Percentiles rank a stretch among this genome's conserved stretches.
Conservation (phyloP, 2,888 invertebrate species). For the Hemicrepidius hirtus region DNA sequence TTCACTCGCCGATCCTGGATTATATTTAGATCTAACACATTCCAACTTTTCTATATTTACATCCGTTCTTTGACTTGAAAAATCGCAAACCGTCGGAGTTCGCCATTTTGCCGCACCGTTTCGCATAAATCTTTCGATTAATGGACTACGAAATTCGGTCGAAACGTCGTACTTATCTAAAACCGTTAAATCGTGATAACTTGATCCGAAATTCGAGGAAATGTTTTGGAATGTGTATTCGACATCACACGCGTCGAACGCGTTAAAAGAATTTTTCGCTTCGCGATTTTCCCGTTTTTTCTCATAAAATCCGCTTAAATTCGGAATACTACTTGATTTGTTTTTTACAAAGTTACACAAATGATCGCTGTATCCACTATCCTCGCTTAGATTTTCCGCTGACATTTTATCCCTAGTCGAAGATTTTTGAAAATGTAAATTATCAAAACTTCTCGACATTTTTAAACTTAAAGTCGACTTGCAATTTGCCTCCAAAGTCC, state of each 20-base stretch:
- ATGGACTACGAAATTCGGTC: slow-evolving; percentile 58
- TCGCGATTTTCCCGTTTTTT: slow-evolving; percentile 59
- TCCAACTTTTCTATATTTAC: slow-evolving; percentile 66
- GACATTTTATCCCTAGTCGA: slow-evolving; percentile 75
- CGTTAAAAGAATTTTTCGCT: slow-evolving; percentile 55
- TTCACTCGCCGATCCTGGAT: slow-evolving; percentile 68
- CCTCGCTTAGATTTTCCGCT: slow-evolving; percentile 86
- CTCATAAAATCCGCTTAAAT: slow-evolving; percentile 64
- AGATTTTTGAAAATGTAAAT: slow-evolving; percentile 60
- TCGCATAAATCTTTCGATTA: slow-evolving; percentile 65
- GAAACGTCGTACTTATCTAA: slow-evolving; percentile 64
- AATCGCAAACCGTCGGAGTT: slow-evolving; percentile 39
- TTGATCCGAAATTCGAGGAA: slow-evolving; percentile 69
- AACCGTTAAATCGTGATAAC: slow-evolving; percentile 69
- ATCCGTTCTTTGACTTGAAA: slow-evolving; percentile 55
- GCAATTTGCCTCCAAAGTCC: slow-evolving; percentile 64
- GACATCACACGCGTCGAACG: slow-evolving; percentile 67
- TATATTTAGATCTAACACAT: slow-evolving; percentile 66
- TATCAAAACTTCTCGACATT: slow-evolving; percentile 71
- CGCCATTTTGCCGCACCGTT: slow-evolving; percentile 58
- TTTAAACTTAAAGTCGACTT: slow-evolving; percentile 70
- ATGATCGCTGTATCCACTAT: slow-evolving; percentile 84
- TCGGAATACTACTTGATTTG: slow-evolving; percentile 72
- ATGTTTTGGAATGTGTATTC: slow-evolving; percentile 65
- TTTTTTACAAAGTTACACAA: slow-evolving; percentile 64